Conservation (phyloP, 2,888 invertebrate genomes). For the Junonia oenone region DNA sequence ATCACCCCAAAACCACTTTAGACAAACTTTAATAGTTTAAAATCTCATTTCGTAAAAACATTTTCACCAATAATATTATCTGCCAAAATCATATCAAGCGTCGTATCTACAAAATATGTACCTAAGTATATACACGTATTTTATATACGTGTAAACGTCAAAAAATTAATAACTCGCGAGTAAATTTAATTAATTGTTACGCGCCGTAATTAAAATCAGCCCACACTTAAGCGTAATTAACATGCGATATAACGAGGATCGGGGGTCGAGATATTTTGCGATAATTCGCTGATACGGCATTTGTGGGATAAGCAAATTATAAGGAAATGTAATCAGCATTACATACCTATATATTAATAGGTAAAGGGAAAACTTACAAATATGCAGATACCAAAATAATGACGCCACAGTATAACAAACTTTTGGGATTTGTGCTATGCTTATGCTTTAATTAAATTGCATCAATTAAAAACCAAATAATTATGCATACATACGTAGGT, state of each 20-base stretch:
- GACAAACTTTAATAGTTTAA: too few relatives aligned
- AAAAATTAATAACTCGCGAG: constrained; percentile 26
- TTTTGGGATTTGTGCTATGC: too few relatives aligned
- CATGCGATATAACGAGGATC: constrained; percentile 25
- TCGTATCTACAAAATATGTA: neutral
- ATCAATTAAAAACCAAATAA: too few relatives aligned
- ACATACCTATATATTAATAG: too few relatives aligned
- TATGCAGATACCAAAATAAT: too few relatives aligned
- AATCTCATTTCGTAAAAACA: neutral
- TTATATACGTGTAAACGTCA: constrained; percentile 16
- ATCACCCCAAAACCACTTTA: too few relatives aligned
- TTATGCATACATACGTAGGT: too few relatives aligned
- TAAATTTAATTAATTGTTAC: constrained; percentile 29
- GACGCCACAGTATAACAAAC: too few relatives aligned
- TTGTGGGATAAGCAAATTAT: constrained; percentile 1
- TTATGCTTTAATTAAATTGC: too few relatives aligned
- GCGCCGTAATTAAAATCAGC: constrained; percentile 28
- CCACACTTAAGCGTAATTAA: constrained; percentile 28
- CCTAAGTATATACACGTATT: neutral
- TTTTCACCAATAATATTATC: neutral
- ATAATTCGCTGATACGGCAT: neutral
- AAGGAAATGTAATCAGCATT: too few relatives aligned
- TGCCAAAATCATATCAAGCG: neutral
- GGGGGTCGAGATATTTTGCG: constrained; percentile 6
- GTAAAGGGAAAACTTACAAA: too few relatives aligned